These are phyloP conservation scores for Thymelicus lineola DNA, from an alignment of 2,888 invertebrate species.

Conservation along the genomic window DNA sequence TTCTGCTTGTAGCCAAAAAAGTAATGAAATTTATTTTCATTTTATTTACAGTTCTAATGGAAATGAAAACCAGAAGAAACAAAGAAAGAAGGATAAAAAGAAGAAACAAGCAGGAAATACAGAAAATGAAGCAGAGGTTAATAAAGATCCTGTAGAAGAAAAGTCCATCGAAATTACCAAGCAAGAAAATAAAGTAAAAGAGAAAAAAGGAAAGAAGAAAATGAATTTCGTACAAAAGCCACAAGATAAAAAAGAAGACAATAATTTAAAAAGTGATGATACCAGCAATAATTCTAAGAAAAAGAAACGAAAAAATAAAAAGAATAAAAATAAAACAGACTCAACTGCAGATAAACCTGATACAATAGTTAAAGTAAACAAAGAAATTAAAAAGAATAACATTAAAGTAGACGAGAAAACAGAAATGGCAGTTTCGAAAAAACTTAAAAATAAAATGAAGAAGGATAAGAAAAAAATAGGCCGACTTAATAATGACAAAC, in stretches of 20 bases:
- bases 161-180: constrained; percentile 14
- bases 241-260: not conserved
- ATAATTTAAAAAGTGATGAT: not conserved
- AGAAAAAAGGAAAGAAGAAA: not conserved
- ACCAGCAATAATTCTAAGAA: constrained; percentile 24
- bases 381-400: constrained; percentile 52
- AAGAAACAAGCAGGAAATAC: constrained; percentile 40
- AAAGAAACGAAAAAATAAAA: constrained; percentile 50
- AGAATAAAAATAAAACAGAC: constrained; percentile 39
- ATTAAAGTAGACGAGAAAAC: constrained; percentile 59
- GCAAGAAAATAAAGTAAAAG: constrained; percentile 1
- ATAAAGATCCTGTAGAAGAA: not conserved
- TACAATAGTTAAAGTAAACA: constrained; percentile 51
- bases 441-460: constrained; percentile 67
- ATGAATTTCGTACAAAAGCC: not conserved
- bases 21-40: not conserved
- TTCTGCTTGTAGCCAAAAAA: no score
- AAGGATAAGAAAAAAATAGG: constrained; percentile 73
- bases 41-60: constrained; percentile 51
- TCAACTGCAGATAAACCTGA: constrained; percentile 37
- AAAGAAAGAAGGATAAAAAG: constrained; percentile 49
- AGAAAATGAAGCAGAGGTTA: constrained; percentile 20
- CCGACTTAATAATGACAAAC: constrained; percentile 52
- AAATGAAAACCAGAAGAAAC: constrained; percentile 53
- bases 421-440: constrained; percentile 61